A percentile compares a stretch with the other conserved stretches of the same genome.
Conservation (phyloP, 2,888 invertebrate genomes). For the Protophormia terraenovae region DNA sequence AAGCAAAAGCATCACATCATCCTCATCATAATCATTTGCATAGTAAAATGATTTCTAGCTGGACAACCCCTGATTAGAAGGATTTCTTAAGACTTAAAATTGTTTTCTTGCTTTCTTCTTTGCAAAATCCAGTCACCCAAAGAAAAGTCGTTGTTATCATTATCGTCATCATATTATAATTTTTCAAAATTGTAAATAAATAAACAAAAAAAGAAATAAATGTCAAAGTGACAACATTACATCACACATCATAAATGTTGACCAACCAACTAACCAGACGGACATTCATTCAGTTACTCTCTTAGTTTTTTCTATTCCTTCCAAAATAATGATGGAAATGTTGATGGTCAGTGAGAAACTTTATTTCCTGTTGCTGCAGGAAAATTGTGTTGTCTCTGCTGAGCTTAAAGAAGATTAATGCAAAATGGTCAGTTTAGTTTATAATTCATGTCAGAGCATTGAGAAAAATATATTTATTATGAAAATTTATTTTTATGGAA, state of each 20-base stretch:
- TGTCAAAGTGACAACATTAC: constrained; percentile 67
- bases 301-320: not conserved
- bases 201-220: constrained; percentile 61
- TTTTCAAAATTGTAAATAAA: constrained; percentile 58
- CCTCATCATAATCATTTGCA: constrained; percentile 24
- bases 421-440: constrained; percentile 61
- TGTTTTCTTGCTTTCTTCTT: constrained; percentile 7
- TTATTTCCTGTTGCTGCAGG: not conserved
- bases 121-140: constrained; percentile 55
- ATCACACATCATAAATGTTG: constrained; percentile 65
- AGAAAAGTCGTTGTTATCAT: constrained; percentile 32
- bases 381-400: not conserved
- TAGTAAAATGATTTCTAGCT: constrained; percentile 20
- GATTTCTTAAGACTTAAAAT: constrained; percentile 18
- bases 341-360: constrained; percentile 44
- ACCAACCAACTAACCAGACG: constrained; percentile 41
- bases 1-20: constrained; percentile 53
- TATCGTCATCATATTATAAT: constrained; percentile 62
- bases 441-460: constrained; percentile 24
- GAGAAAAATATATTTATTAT: constrained; percentile 19
- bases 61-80: constrained; percentile 59
- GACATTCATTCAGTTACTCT: not conserved
- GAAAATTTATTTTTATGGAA: constrained; percentile 16
- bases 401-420: constrained; percentile 62
- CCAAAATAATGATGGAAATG: not conserved